Base-by-base conservation (phyloP, 2,888 invertebrate genomes). In the Apotomis capreana region DNA sequence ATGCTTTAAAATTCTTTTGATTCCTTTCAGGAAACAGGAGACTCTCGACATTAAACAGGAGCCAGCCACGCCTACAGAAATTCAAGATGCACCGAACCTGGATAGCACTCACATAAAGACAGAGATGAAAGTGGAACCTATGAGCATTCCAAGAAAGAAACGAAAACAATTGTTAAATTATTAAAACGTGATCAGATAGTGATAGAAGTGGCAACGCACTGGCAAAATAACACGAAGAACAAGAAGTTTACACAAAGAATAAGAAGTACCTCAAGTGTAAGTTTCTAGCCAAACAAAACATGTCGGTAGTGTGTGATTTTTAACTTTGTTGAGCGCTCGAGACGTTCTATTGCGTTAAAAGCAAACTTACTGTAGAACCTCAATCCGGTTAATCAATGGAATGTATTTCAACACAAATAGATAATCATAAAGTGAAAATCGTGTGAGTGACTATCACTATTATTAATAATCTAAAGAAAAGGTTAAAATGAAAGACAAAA, bases 121-220 rank as follows among this genome's bases (percentile, higher is more conserved):
- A 40, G 55, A 71, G 40, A 10, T 58, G 3, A 70, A 74, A 13
- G 4, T 58, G 12, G 60, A 74, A 46, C 37, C 46, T 51, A 13
- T 6, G 9, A 12, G n/a, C 9, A 37, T 44, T 44, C 75, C 77
- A 8, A 75, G 70, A n/a, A 80, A 78, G 70, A 77, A 71, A 52
- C 70, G 62, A 46, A 80, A 75, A 62, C 77, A 73, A 44, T 71
- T 72, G 44, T 71, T 81, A 13, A 80, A 80, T 61, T 78, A 76
- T 60, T 78, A 70, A 70, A n/a, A 70, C 6, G 37, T 26, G 26
- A 2, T 26, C 26, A 2, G 26, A 26, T 26, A 26, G 26, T n/a
- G 26, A 26, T 26, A 26, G 26, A 26, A 26, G 26, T 26, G 26
- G 26, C 26, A 26, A 26, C 26, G 2, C 26, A 26, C 26, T 26